Conservation (phyloP, 2,888 invertebrate species). For the Nomada lathburiana region DNA sequence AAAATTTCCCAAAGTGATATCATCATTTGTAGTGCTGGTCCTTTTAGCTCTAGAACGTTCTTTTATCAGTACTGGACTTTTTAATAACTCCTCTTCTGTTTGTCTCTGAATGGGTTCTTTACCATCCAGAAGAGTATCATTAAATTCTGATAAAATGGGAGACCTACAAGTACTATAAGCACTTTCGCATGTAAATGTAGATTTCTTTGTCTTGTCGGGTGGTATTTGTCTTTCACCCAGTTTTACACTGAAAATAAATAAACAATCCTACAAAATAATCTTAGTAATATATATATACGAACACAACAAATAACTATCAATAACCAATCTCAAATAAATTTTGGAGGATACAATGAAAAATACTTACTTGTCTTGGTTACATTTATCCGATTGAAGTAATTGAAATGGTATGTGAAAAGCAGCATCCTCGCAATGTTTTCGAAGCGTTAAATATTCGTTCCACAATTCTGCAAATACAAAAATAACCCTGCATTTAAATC, state of each 20-base stretch:
- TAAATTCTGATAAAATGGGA: neutral
- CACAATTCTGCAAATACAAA: conserved; percentile 68
- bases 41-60: conserved; percentile 18
- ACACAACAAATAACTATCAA: neutral
- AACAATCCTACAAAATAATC: neutral
- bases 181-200: neutral
- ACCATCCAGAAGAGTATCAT: neutral
- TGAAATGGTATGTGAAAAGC: conserved; percentile 24
- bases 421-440: conserved; percentile 39
- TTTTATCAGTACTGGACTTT: conserved; percentile 47
- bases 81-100: conserved; percentile 1
- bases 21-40: neutral
- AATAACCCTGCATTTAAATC: conserved; percentile 11
- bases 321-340: neutral
- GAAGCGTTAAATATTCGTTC: conserved; percentile 62
- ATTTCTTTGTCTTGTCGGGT: neutral
- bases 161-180: neutral
- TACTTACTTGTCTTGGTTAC: conserved; percentile 39
- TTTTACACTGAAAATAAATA: conserved; percentile 15
- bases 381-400: conserved; percentile 15
- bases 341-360: too few relatives aligned
- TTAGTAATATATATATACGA: neutral
- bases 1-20: neutral
- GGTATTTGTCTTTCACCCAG: neutral
- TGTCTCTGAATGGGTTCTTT: neutral